Conservation (phyloP, 1,140 invertebrate species). For the Papilio dardanus region DNA sequence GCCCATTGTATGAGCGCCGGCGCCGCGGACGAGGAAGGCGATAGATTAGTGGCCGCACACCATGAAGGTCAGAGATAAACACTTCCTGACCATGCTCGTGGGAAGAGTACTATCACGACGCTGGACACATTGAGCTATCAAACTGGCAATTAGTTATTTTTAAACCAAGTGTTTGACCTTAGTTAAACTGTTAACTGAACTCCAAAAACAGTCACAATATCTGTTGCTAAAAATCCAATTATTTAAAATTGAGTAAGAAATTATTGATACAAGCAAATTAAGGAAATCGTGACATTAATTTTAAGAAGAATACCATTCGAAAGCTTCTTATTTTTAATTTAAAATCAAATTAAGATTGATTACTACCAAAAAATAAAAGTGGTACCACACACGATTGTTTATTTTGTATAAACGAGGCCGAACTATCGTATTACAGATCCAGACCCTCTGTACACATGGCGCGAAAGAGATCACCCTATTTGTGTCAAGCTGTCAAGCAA, state of each 20-base stretch:
- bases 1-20: conserved; percentile 7
- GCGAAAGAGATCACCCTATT: conserved; percentile 39
- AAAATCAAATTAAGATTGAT: conserved; percentile 33
- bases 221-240: neutral
- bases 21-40: conserved; percentile 51
- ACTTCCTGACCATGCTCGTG: conserved; percentile 60
- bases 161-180: no score
- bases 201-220: neutral
- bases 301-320: neutral
- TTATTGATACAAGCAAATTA: no score
- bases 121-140: neutral
- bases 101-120: conserved; percentile 42
- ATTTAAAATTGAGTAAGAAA: no score
- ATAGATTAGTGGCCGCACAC: conserved; percentile 60
- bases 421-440: conserved; percentile 41
- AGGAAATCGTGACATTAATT: neutral
- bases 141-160: neutral
- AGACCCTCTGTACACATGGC: conserved; percentile 29
- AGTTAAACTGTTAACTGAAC: no score
- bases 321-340: neutral
- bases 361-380: conserved; percentile 35
- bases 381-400: conserved; percentile 49
- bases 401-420: conserved; percentile 40
- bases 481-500: conserved; percentile 38
- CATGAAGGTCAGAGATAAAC: conserved; percentile 68